phyloP scores from a whole-genome alignment of 2,797 vertebrate species.

The Monodelphis domestica region DNA sequence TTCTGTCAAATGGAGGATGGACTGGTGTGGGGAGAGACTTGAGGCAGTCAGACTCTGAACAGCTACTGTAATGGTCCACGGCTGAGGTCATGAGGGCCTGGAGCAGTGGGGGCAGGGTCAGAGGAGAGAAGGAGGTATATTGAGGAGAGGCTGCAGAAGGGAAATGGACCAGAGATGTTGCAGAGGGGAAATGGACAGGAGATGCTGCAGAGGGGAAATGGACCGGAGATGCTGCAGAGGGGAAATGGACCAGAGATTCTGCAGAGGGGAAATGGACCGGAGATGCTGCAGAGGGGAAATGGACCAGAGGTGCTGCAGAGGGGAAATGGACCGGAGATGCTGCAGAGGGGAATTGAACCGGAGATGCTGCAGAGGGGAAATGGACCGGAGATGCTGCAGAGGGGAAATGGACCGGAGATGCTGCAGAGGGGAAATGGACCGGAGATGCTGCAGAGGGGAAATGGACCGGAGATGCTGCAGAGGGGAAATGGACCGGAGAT shows the following conservation, averaged over 20 bases:
- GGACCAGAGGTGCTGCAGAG: no score
- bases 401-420: background rate
- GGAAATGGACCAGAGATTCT: no score
- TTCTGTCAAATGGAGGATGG: background rate
- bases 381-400: background rate
- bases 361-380: background rate
- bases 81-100: background rate
- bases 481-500: no score
- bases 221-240: no score
- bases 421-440: no score
- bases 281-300: no score
- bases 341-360: no score
- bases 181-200: background rate
- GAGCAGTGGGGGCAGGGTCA: background rate
- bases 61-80: background rate
- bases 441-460: no score
- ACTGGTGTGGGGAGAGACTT: background rate
- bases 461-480: no score
- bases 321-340: background rate
- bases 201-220: no score
- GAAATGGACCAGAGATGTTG: background rate
- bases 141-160: background rate
- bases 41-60: background rate
- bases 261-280: no score
- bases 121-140: background rate